Evolutionary conservation across 2,888 invertebrate genomes (phyloP), one percentile per base, ranked within the genome.

Genomic region (Dynastes grantii): DNA sequence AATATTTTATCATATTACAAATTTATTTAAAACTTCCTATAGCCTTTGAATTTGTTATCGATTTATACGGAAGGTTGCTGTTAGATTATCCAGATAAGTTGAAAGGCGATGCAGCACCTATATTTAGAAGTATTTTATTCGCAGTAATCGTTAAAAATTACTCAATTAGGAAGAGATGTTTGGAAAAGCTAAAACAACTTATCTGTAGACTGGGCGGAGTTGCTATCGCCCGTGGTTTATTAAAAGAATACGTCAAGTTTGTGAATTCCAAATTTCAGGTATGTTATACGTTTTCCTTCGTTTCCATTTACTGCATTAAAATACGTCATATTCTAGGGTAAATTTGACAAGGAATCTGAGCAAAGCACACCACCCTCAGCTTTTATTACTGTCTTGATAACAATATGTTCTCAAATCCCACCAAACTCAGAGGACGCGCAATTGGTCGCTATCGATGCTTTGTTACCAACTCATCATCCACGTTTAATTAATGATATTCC

Each of bases 391-490:
- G 88, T 88, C 78, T 85, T 90, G 73, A 85, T 85, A 11, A 84
- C 88, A 9, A 82, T 90, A 70, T 90, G 91, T 88, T 87, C 88
- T 81, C 84, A 87, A 78, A 81, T 84, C 80, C 82, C 85, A 75
- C 84, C 90, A 5, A 87, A 88, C 49, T 55, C 79, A 2, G 87
- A 88, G 81, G 93, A 94, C 85, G 90, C 92, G 0, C 90, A 94
- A 82, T 85, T 88, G 8, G 87, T 96, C 67, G 93, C 93, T 0
- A 86, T 94, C 77, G 94, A 93, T 78, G 90, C 94, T 4, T 87
- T 98, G 37, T 89, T 94, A 13, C 92, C 94, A 61, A 92, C 94
- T 71, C 96, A 97, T 88, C 94, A 96, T 88, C 95, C 95, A 1
- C 91, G 92, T 55, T 91, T 95, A 55, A 89, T 90, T 32, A 89